Percentiles rank a stretch among this genome's conserved stretches.
Conservation (phyloP, 1,140 invertebrate species). For the Arion vulgaris region DNA sequence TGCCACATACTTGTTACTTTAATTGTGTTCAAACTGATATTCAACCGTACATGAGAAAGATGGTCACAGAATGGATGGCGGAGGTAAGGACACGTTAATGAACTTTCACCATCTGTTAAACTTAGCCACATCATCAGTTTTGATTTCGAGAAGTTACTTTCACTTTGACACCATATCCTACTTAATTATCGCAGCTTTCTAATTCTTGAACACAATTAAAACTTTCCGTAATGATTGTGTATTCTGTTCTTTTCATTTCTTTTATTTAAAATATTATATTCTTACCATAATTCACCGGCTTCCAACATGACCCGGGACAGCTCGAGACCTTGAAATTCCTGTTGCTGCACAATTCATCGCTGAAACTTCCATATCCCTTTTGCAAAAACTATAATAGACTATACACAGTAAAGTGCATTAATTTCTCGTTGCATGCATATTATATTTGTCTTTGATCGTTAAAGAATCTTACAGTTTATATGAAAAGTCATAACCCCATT, state of each 20-base stretch:
- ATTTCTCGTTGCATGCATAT: neutral
- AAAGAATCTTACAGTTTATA: no score
- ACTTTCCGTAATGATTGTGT: no score
- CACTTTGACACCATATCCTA: no score
- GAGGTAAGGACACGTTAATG: conserved; percentile 80
- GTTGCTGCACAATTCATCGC: conserved; percentile 1
- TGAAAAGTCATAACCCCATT: no score
- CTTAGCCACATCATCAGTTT: no score
- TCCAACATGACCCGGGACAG: conserved; percentile 44
- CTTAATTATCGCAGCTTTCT: no score
- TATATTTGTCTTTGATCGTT: neutral
- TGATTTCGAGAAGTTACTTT: no score
- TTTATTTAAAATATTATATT: no score
- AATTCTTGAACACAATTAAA: no score
- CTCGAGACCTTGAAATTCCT: conserved; percentile 9
- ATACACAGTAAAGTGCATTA: neutral
- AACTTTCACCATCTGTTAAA: no score
- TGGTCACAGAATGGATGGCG: conserved; percentile 96
- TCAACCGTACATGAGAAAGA: conserved; percentile 89
- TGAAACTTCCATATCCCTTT: conserved; percentile 9
- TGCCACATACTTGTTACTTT: conserved; percentile 83
- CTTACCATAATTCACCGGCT: neutral
- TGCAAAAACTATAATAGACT: neutral
- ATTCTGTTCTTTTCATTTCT: no score
- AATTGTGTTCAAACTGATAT: conserved; percentile 89